phyloP scores from a whole-genome alignment of 2,113 vertebrate genomes.

The Anthoscopus minutus region DNA sequence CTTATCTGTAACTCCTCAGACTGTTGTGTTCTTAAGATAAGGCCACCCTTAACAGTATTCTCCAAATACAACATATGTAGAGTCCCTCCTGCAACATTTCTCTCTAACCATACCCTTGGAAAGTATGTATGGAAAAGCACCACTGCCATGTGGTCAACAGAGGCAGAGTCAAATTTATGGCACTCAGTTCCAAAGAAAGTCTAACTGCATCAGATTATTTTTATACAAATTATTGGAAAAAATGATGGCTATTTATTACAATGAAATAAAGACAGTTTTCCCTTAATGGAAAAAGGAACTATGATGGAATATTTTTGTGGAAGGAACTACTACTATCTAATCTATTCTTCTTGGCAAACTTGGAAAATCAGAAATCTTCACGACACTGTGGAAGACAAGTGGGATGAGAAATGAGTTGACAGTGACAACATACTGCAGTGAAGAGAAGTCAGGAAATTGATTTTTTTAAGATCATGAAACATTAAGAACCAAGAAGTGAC shows the following conservation, averaged over 20 bases:
- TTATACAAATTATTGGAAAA: not conserved
- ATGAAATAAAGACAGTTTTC: not conserved
- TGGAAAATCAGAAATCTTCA: not conserved
- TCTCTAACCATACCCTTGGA: not conserved
- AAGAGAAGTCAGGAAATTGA: not conserved
- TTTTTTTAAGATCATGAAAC: not conserved
- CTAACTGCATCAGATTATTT: not conserved
- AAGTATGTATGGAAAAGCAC: not conserved
- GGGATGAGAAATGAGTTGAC: not conserved
- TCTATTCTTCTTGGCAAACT: not conserved
- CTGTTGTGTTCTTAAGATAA: not conserved
- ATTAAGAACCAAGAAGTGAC: not conserved
- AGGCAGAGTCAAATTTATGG: not conserved
- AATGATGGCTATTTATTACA: not conserved
- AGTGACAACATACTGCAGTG: not conserved
- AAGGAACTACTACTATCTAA: not conserved
- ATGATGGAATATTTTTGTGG: not conserved
- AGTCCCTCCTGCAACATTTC: not conserved
- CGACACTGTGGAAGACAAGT: not conserved
- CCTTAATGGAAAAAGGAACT: not conserved
- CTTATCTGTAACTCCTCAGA: not conserved
- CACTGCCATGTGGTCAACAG: not conserved
- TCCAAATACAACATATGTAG: not conserved
- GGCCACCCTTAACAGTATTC: not conserved
- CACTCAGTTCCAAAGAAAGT: not conserved